Evolutionary conservation across 2,113 vertebrate species (phyloP).

Genomic region (Macquaria australasica): DNA sequence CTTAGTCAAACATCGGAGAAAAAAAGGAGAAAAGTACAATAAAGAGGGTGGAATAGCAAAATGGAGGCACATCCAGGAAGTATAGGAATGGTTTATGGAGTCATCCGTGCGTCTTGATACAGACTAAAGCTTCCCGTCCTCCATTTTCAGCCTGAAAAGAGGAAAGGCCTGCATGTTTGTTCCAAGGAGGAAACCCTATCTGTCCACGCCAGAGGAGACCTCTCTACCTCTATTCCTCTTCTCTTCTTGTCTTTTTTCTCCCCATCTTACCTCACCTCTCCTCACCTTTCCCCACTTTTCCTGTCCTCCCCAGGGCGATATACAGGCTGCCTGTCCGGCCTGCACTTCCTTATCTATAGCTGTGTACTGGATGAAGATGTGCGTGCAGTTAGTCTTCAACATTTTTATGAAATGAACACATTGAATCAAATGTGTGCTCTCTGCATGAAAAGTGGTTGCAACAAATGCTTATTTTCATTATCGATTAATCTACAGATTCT

Average conservation of each 20-base stretch:
- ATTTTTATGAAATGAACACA: background rate
- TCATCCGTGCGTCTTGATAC: constrained; percentile 45
- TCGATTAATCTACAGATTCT: background rate
- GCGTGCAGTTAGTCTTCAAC: background rate
- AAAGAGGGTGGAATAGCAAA: constrained; percentile 5
- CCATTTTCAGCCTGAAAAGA: constrained; percentile 62
- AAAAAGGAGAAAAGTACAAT: background rate
- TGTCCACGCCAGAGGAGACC: constrained; percentile 40
- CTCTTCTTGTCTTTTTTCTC: background rate
- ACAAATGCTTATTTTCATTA: background rate
- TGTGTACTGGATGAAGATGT: constrained; percentile 20
- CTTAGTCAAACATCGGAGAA: background rate
- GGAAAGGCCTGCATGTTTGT: constrained; percentile 70
- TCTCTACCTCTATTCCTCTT: background rate
- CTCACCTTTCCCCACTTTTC: constrained; percentile 43
- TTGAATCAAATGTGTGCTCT: background rate
- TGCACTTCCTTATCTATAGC: constrained; percentile 23
- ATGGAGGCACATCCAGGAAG: constrained; percentile 15
- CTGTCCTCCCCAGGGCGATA: constrained; percentile 3
- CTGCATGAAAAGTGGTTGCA: too few relatives aligned
- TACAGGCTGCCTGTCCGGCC: constrained; percentile 5
- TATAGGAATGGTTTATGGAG: constrained; percentile 32
- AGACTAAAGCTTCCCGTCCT: constrained; percentile 55
- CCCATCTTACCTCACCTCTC: constrained; percentile 21
- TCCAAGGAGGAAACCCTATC: constrained; percentile 65